Evolutionary conservation across 2,888 invertebrate genomes (phyloP).

Genomic region (Epinotia bilunana): DNA sequence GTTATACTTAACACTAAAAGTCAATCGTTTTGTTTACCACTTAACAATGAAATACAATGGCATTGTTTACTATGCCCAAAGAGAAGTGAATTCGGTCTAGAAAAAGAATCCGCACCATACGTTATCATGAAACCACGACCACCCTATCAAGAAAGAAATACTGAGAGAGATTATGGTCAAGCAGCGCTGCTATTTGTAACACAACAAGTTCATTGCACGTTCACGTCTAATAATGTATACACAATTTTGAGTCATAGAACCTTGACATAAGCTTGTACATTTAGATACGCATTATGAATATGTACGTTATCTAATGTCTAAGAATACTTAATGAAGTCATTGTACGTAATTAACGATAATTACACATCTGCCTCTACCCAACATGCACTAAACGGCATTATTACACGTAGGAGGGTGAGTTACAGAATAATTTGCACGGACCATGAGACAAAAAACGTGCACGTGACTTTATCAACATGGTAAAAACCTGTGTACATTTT

Average conservation of each 20-base stretch:
- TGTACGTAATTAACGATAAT: conserved; percentile 47
- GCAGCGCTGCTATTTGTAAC: conserved; percentile 15
- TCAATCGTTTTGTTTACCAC: too few species aligned
- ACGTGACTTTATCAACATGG: not conserved
- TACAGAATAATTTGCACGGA: not conserved
- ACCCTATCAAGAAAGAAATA: too few species aligned
- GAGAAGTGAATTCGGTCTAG: too few species aligned
- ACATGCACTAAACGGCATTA: not conserved
- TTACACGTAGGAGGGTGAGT: not conserved
- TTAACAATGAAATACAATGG: too few species aligned
- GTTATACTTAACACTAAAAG: too few species aligned
- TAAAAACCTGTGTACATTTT: not conserved
- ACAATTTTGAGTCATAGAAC: not conserved
- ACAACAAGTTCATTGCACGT: conserved; percentile 27
- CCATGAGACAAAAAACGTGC: not conserved
- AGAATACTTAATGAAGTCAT: conserved; percentile 49
- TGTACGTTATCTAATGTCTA: conserved; percentile 28
- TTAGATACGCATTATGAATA: not conserved
- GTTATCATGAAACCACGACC: too few species aligned
- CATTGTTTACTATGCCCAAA: too few species aligned
- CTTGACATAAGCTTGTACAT: not conserved
- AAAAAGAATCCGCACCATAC: too few species aligned
- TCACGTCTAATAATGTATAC: not conserved
- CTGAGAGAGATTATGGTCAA: too few species aligned
- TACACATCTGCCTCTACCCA: conserved; percentile 39